Evolutionary conservation across 2,888 invertebrate species (phyloP).

Genomic region (Archips xylosteana): DNA sequence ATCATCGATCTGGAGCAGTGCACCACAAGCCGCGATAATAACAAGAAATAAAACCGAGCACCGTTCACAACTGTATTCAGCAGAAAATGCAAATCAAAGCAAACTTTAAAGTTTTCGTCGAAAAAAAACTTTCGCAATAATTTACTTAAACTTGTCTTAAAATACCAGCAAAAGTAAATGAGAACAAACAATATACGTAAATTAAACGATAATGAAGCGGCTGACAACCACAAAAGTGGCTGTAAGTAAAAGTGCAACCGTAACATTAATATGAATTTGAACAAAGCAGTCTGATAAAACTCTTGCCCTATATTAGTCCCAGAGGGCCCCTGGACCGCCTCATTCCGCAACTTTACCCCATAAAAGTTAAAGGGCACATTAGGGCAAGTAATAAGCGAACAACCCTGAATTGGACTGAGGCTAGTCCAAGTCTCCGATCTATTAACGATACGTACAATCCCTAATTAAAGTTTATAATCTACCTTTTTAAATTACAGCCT

Average conservation of each 20-base stretch:
- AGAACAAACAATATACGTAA: not conserved
- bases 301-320: conserved; percentile 76
- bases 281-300: conserved; percentile 75
- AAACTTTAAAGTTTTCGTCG: not conserved
- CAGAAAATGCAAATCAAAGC: not conserved
- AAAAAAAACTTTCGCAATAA: not conserved
- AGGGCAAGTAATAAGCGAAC: conserved; percentile 80
- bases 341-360: conserved; percentile 78
- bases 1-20: conserved; percentile 22
- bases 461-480: conserved; percentile 34
- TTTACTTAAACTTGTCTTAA: not conserved
- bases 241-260: conserved; percentile 47
- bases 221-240: not conserved
- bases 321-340: conserved; percentile 57
- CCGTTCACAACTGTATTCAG: not conserved
- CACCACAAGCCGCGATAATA: conserved; percentile 1
- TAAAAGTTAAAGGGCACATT: conserved; percentile 85
- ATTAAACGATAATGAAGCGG: conserved; percentile 6
- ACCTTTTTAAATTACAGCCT: conserved; percentile 24
- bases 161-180: not conserved
- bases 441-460: conserved; percentile 43
- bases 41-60: conserved; percentile 5
- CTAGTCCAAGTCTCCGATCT: conserved; percentile 60
- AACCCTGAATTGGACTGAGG: conserved; percentile 71
- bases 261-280: conserved; percentile 73